These are phyloP conservation scores for Orchesellides sinensis DNA, from an alignment of 2,888 invertebrate genomes.

Conservation along the genomic window DNA sequence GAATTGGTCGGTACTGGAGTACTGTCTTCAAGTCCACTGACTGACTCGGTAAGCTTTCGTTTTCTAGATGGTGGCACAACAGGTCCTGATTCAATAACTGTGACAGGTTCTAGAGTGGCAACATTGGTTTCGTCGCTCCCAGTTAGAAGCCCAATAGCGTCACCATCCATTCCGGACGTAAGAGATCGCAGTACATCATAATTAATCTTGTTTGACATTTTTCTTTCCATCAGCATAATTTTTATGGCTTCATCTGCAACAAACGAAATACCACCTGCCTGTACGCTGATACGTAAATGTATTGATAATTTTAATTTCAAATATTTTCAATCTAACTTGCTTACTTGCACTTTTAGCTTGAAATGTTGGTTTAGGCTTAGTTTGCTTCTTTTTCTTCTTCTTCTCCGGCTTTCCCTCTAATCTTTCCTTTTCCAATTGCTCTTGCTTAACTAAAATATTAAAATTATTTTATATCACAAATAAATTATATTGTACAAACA, in stretches of 20 bases:
- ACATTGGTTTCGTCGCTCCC: conserved; percentile 18
- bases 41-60: conserved; percentile 42
- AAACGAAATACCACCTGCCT: neutral
- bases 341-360: conserved; percentile 78
- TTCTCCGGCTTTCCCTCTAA: conserved; percentile 93
- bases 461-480: neutral
- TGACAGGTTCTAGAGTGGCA: conserved; percentile 52
- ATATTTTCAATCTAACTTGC: neutral
- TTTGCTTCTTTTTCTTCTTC: conserved; percentile 83
- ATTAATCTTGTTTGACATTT: conserved; percentile 97
- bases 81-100: conserved; percentile 74
- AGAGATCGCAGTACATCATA: conserved; percentile 96
- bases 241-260: conserved; percentile 92
- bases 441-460: conserved; percentile 85
- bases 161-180: conserved; percentile 34
- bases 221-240: conserved; percentile 96
- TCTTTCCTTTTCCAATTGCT: conserved; percentile 86
- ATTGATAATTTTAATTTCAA: neutral
- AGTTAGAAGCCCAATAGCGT: neutral
- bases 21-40: too few relatives aligned
- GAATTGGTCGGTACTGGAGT: neutral
- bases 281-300: neutral
- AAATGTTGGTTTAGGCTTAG: conserved; percentile 72
- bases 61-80: conserved; percentile 65
- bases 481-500: too few relatives aligned